phyloP scores from a whole-genome alignment of 2,797 vertebrate species.

The Amblyopsis hoosieri region DNA sequence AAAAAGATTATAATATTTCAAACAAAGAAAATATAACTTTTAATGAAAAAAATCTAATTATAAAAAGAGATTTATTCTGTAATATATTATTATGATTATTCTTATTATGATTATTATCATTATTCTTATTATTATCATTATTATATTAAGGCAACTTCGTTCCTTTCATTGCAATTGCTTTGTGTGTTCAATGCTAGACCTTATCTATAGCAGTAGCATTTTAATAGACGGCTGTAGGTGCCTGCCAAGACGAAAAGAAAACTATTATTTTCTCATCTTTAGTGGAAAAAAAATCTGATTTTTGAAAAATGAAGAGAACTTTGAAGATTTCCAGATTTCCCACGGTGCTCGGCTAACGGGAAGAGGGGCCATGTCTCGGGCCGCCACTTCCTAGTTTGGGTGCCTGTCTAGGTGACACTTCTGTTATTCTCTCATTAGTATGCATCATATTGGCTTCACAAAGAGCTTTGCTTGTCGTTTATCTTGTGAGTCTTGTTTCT shows the following conservation, averaged over 20 bases:
- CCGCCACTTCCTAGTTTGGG: constrained; percentile 70
- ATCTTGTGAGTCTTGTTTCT: constrained; percentile 99
- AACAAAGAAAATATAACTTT: constrained; percentile 97
- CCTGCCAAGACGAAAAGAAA: constrained; percentile 89
- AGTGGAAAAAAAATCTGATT: constrained; percentile 76
- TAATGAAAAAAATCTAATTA: constrained; percentile 91
- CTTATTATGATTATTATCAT: constrained; percentile 81
- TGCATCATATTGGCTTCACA: constrained; percentile 98
- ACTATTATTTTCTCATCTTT: constrained; percentile 95
- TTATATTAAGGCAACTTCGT: constrained; percentile 95
- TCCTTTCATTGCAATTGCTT: constrained; percentile 99
- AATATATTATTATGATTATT: constrained; percentile 93
- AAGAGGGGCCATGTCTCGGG: constrained; percentile 58
- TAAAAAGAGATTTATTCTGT: constrained; percentile 98
- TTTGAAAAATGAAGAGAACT: constrained; percentile 74
- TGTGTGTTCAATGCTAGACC: constrained; percentile 99
- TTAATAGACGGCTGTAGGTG: constrained; percentile 99
- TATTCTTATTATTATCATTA: constrained; percentile 83
- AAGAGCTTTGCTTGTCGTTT: constrained; percentile 99
- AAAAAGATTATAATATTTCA: constrained; percentile 91
- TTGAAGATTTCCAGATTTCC: constrained; percentile 74
- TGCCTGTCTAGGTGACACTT: constrained; percentile 87
- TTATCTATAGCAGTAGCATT: constrained; percentile 99
- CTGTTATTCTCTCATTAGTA: constrained; percentile 97
- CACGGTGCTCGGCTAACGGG: constrained; percentile 73